A percentile compares a stretch with the other conserved stretches of the same genome.
Evolutionary conservation across 2,888 invertebrate species (phyloP).

Genomic region (Gonocerus acuteangulatus): DNA sequence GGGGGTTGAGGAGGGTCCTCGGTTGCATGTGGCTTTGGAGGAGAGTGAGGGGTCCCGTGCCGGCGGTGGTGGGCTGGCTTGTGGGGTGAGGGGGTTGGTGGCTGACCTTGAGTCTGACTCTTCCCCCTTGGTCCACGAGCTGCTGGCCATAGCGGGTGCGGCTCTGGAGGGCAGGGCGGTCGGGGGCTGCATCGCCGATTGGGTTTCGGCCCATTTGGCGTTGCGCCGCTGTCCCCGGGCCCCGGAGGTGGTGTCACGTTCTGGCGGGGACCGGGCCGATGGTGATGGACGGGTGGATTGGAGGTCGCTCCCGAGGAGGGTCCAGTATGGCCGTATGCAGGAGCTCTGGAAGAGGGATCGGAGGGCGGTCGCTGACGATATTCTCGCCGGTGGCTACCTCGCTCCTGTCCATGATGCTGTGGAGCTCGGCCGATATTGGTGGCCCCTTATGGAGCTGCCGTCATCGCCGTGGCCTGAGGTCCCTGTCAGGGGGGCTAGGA

Average conservation of each 20-base stretch:
- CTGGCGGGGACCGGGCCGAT: background rate
- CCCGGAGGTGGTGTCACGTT: background rate
- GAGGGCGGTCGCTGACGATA: slow-evolving; percentile 2
- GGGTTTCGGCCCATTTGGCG: background rate
- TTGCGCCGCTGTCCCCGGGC: too few relatives aligned
- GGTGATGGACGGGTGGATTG: background rate
- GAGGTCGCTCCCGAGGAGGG: background rate
- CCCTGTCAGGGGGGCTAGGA: background rate
- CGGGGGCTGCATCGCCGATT: background rate
- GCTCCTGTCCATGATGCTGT: background rate
- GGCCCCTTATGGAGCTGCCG: background rate
- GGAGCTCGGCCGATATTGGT: background rate
- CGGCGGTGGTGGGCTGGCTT: background rate
- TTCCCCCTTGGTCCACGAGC: background rate
- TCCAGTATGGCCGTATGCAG: background rate
- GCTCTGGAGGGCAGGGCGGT: background rate
- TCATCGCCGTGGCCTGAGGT: background rate
- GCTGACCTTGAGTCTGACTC: background rate
- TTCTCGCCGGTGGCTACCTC: background rate
- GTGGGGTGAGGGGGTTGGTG: background rate
- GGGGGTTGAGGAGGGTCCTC: background rate
- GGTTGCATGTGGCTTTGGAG: background rate
- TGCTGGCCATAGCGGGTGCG: background rate
- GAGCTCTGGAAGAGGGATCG: background rate
- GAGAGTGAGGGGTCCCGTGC: background rate